Percentiles rank a stretch among this genome's conserved stretches.
phyloP scores from a whole-genome alignment of 2,888 invertebrate genomes.

The Eupeodes luniger region DNA sequence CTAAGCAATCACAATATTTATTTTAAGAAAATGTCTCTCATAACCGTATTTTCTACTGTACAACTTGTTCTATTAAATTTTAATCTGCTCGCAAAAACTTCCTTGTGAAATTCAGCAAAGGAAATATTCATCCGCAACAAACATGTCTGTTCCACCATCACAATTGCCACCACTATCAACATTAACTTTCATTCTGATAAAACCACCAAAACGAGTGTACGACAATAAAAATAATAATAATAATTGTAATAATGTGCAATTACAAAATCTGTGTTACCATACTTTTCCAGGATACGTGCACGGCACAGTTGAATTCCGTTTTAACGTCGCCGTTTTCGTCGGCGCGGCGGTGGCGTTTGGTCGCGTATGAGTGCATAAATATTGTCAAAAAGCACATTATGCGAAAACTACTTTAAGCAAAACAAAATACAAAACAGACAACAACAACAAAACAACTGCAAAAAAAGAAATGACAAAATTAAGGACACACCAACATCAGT shows the following conservation, averaged over 20 bases:
- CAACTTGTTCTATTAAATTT: too few relatives aligned
- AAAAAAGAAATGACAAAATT: conserved; percentile 38
- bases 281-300: conserved; percentile 53
- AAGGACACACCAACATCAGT: conserved; percentile 45
- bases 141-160: not conserved
- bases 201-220: conserved; percentile 11
- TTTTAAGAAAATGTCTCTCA: too few relatives aligned
- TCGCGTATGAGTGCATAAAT: conserved; percentile 51
- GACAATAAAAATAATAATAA: conserved; percentile 66
- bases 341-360: too few relatives aligned
- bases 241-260: conserved; percentile 68
- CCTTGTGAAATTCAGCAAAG: conserved; percentile 22
- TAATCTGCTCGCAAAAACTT: not conserved
- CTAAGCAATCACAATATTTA: too few relatives aligned
- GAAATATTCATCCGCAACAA: not conserved
- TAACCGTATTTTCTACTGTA: too few relatives aligned
- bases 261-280: conserved; percentile 60
- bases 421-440: conserved; percentile 55
- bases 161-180: not conserved
- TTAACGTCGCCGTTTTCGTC: not conserved
- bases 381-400: conserved; percentile 57
- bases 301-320: conserved; percentile 24
- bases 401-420: conserved; percentile 56
- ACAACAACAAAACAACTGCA: conserved; percentile 30
- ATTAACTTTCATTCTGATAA: not conserved